phyloP scores from a whole-genome alignment of 2,888 invertebrate species.

The Petrolisthes cinctipes region DNA sequence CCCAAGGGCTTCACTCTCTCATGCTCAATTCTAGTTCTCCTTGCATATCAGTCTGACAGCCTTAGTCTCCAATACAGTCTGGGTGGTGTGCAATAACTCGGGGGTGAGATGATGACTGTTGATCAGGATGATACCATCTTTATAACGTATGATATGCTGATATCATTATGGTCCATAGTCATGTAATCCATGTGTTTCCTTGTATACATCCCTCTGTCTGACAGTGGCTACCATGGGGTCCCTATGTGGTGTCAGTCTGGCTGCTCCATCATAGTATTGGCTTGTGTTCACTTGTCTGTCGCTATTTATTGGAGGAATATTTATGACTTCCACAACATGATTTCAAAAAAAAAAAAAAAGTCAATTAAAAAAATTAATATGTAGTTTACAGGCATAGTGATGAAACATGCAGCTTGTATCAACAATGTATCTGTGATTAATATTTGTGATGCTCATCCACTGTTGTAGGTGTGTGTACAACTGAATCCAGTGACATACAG shows the following conservation, averaged over 20 bases:
- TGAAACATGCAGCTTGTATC: conserved; percentile 9
- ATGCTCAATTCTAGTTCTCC: conserved; percentile 11
- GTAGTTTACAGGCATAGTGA: conserved; percentile 5
- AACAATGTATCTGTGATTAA: conserved; percentile 51
- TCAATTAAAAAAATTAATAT: background rate
- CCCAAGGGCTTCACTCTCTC: background rate
- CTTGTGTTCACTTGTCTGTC: conserved; percentile 28
- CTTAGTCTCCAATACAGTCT: no score
- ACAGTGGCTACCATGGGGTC: background rate
- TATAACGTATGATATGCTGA: no score
- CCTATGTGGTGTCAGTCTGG: background rate
- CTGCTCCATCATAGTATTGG: conserved; percentile 21
- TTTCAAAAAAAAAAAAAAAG: conserved; percentile 7
- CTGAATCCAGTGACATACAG: no score
- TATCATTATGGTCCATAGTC: no score
- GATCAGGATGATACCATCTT: no score
- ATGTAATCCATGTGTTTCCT: no score
- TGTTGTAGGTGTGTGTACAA: background rate
- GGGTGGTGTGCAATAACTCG: no score
- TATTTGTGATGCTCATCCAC: conserved; percentile 53
- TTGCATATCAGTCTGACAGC: background rate
- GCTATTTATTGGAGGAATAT: conserved; percentile 47
- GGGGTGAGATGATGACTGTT: no score
- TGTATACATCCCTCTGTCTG: no score
- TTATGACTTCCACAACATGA: conserved; percentile 23